Evolutionary conservation across 2,797 vertebrate species (phyloP), one percentile per base, ranked within the genome.

Genomic region (Pseudomugil tenellus): DNA sequence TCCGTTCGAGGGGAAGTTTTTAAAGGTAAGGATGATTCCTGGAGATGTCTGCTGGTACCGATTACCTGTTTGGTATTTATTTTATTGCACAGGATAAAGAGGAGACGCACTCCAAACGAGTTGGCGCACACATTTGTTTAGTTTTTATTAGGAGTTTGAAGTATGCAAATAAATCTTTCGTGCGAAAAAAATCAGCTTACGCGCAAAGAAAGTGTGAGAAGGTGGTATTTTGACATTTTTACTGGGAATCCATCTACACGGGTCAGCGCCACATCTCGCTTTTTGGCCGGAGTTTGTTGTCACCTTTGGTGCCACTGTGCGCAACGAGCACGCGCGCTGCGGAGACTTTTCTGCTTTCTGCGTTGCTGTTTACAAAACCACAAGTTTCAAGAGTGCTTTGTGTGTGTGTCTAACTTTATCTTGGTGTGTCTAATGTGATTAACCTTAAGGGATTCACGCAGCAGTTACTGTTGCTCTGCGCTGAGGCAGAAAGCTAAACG

Each of bases 1-100:
- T 91, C 92, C 61, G 89, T 78, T 34, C 76, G 83, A 41, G 93
- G 90, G 81, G 92, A 95, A 93, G 92, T 93, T 91, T 94, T 91
- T 67, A 95, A 92, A 94, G 94, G 94, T 95, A 93, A 93, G 93
- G 37, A 58, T 25, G 41, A 63, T 63, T 23, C 53, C 63, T 67
- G 64, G 13, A 68, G 0, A 48, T 58, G 70, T 68, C 25, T 69
- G 54, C 23, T 11, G 52, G 17, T 11, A 10, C 61, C 14, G 46
- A 31, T 16, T 14, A 32, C 11, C 46, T 2, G 51, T 29, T 65
- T 37, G 9, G 49, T 56, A 35, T 23, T n/a, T 19, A 23, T 53
- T 32, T 12, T 19, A n/a, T 6, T 37, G 35, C 41, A 14, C 35
- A 17, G 37, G 75, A 62, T 66, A n/a, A 32, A 31, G 21, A 6